Percentiles rank a stretch among this genome's conserved stretches.
Conservation (phyloP, 2,797 vertebrate genomes). For the Alosa sapidissima region DNA sequence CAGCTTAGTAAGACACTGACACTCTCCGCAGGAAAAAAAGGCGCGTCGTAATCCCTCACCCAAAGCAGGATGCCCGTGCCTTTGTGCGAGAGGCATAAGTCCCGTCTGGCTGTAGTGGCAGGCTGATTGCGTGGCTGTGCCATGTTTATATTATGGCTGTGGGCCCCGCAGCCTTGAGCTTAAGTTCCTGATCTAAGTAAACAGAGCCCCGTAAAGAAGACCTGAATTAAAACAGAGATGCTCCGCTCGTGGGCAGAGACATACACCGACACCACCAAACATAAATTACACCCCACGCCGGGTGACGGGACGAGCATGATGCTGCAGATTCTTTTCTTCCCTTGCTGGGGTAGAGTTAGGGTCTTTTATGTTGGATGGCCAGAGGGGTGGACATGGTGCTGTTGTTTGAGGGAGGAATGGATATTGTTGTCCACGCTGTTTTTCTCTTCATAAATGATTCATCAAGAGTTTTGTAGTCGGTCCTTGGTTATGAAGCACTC, state of each 20-base stretch:
- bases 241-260: no score
- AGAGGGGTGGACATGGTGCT: not conserved
- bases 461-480: not conserved
- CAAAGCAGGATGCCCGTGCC: slow-evolving; percentile 12
- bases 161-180: slow-evolving; percentile 21
- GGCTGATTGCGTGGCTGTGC: not conserved
- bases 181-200: slow-evolving; percentile 22
- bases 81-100: slow-evolving; percentile 14
- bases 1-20: slow-evolving; percentile 27
- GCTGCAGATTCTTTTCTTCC: slow-evolving; percentile 7
- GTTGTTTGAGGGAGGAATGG: not conserved
- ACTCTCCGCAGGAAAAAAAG: slow-evolving; percentile 18
- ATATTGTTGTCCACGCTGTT: not conserved
- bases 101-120: slow-evolving; percentile 12
- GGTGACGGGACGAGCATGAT: not conserved
- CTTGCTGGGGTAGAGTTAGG: not conserved
- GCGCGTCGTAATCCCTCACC: not conserved
- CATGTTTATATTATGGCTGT: slow-evolving; percentile 20
- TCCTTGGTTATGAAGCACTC: not conserved
- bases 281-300: not conserved
- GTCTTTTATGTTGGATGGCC: not conserved
- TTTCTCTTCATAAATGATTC: not conserved
- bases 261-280: not conserved
- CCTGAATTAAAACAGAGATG: not conserved
- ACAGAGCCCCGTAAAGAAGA: not conserved